phyloP scores from a whole-genome alignment of 2,113 vertebrate genomes.

The Thalassoma bifasciatum region DNA sequence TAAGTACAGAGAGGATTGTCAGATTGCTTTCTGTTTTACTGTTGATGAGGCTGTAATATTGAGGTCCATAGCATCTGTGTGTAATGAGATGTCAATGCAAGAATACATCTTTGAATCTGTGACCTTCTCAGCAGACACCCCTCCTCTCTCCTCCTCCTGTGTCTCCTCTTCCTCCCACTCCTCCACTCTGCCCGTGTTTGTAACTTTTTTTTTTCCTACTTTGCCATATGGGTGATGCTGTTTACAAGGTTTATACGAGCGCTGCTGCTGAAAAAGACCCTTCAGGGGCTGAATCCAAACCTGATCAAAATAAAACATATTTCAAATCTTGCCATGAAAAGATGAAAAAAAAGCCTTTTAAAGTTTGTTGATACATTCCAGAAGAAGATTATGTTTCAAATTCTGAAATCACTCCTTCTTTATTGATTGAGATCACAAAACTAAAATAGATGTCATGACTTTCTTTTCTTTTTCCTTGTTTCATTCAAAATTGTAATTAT shows the following conservation, averaged over 20 bases:
- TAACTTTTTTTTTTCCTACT: conserved; percentile 34
- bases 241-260: conserved; percentile 5
- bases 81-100: conserved; percentile 60
- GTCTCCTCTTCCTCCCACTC: conserved; percentile 23
- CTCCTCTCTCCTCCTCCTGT: conserved; percentile 16
- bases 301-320: conserved; percentile 1
- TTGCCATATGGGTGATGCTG: conserved; percentile 13
- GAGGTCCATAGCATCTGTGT: conserved; percentile 58
- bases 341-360: background rate
- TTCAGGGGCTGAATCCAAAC: too few relatives aligned
- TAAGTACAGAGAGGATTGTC: background rate
- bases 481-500: conserved; percentile 6
- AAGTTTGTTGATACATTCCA: background rate
- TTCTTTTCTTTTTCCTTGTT: background rate
- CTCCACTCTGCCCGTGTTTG: conserved; percentile 28
- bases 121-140: conserved; percentile 67
- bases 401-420: background rate
- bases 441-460: background rate
- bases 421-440: background rate
- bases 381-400: background rate
- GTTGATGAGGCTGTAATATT: conserved; percentile 42
- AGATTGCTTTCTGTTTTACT: conserved; percentile 39
- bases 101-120: conserved; percentile 66
- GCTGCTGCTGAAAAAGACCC: background rate
- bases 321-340: background rate